Base-by-base conservation (phyloP, 2,113 vertebrate species). In the Alectura lathami region DNA sequence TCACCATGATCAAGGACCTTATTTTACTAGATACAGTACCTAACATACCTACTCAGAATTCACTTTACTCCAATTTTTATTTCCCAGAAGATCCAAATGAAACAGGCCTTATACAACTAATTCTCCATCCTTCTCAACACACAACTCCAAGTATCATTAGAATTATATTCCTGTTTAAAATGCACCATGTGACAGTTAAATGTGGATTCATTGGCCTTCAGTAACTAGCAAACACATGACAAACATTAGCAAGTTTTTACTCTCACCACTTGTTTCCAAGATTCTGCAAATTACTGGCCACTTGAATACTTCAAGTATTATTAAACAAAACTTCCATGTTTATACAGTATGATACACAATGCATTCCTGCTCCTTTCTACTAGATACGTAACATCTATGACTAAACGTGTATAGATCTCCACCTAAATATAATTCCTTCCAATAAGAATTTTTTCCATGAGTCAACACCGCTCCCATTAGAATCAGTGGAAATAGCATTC, bases 381-480 rank as follows among this genome's bases (percentile, higher is more conserved):
- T 36, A 60, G 40, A 16, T 30, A 34, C 30, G 17, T n/a, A 34
- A 27, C 26, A 64, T 2, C 4, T 17, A 30, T 45, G 26, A 89
- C 11, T 66, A 62, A 86, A 88, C 7, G 42, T 5, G 11, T 29
- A 63, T 42, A 89, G 32, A 67, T 53, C 11, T 42, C 27, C 18
- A 84, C 17, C 51, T 59, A 53, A 67, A 78, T 1, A 75, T 5
- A 78, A 72, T n/a, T 76, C 22, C 13, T 86, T 68, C 22, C 11
- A 38, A 36, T 2, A 32, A 6, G 2, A 5, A 5, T n/a, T 47
- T 67, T 32, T 24, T 13, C 3, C 0, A 7, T 18, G 6, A 83
- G 10, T 50, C 40, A 74, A 21, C 16, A 76, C 2, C 26, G 29
- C 4, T 89, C 27, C 36, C 38, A 68, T 34, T 0, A 30, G 16